Evolutionary conservation across 2,113 vertebrate species (phyloP).

Genomic region (Hyla sarda): DNA sequence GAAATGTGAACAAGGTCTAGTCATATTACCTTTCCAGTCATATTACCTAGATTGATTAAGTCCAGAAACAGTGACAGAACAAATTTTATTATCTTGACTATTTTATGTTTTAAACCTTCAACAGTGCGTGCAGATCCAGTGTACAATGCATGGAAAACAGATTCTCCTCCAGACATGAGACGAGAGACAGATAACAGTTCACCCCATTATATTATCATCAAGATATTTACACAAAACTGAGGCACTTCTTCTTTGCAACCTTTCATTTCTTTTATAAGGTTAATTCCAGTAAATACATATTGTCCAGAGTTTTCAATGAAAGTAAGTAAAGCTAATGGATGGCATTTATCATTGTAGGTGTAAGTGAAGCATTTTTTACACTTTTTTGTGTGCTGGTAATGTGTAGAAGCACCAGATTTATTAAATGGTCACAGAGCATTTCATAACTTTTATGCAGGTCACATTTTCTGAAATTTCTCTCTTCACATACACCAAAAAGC

Average conservation of each 20-base stretch:
- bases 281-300: conserved; percentile 50
- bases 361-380: too few species aligned
- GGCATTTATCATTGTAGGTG: too few species aligned
- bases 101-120: conserved; percentile 24
- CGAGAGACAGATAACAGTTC: conserved; percentile 45
- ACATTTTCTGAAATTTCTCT: too few species aligned
- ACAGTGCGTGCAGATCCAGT: conserved; percentile 49
- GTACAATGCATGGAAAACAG: conserved; percentile 46
- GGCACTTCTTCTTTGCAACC: conserved; percentile 63
- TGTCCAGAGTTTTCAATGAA: not conserved
- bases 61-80: conserved; percentile 19
- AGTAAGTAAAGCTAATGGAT: too few species aligned
- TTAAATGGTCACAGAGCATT: too few species aligned
- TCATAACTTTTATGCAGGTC: too few species aligned
- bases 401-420: too few species aligned
- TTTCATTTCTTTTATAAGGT: conserved; percentile 46
- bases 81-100: conserved; percentile 39
- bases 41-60: not conserved
- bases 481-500: too few species aligned
- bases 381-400: too few species aligned
- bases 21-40: not conserved
- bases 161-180: conserved; percentile 14
- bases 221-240: conserved; percentile 58
- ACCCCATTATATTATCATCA: conserved; percentile 48
- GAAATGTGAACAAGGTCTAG: too few species aligned